Base-by-base conservation (phyloP, 1,140 invertebrate species). In the Diachasma alloeum region DNA sequence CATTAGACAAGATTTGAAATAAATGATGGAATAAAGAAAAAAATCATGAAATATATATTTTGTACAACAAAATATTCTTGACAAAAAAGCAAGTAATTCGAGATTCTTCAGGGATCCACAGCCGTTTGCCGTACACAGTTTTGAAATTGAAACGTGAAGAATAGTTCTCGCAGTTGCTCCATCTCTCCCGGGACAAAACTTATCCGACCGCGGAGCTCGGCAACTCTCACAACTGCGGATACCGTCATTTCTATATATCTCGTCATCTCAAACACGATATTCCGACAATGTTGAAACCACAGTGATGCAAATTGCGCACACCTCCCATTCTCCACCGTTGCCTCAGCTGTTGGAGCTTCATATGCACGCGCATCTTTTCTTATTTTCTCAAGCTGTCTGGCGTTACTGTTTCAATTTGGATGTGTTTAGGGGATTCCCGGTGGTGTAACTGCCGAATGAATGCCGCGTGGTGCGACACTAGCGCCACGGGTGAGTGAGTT, bases 221-320 rank as follows among this genome's bases (percentile, higher is more conserved):
- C 31, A 59, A 59, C 53, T 59, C 53, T 22, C 22, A 59, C 53
- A 59, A 59, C 53, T 59, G 19, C 53, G 19, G 9, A 59, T 59
- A 59, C 53, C 53, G 8, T 72, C 69, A 8, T 26, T 46, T 66
- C 69, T 76, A 26, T 63, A 36, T 36, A 10, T 37, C 53, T 63
- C 24, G 76, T 78, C 71, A 78, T 78, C 59, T 68, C 76, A 74
- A 78, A 78, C 77, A 68, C 75, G 77, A 78, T 78, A 78, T 75
- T 39, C 67, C 73, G 44, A 78, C 77, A 72, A 75, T 78, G 77
- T 48, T 72, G 72, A 75, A 78, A 78, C 77, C 77, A 78, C 77
- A 75, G 77, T 78, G 69, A 78, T 78, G 77, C 77, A 78, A 78
- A 78, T 78, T 78, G 76, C 36, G 66, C 56, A 24, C 59, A 31